phyloP scores from a whole-genome alignment of 2,888 invertebrate species.

The Andrena haemorrhoa region DNA sequence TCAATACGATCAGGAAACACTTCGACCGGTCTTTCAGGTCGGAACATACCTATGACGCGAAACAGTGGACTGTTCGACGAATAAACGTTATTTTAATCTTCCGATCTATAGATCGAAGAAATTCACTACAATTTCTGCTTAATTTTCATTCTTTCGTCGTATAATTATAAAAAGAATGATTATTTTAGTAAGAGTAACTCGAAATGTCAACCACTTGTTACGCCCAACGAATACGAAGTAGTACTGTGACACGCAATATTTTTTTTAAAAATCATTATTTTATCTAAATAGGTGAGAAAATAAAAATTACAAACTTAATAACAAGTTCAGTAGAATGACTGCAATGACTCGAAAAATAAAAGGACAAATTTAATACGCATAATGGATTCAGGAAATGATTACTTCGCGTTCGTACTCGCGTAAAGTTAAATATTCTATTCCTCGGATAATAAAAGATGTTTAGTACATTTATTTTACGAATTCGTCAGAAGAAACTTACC shows the following conservation, averaged over 20 bases:
- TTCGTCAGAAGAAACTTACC: conserved; percentile 50
- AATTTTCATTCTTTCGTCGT: background rate
- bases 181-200: background rate
- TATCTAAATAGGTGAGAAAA: background rate
- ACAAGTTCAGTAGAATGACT: background rate
- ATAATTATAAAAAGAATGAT: background rate
- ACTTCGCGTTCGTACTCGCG: background rate
- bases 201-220: conserved; percentile 58
- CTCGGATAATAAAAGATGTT: background rate
- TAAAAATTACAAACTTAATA: background rate
- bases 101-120: background rate
- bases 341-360: background rate
- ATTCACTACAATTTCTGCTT: background rate
- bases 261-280: conserved; percentile 1
- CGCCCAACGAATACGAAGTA: conserved; percentile 9
- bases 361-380: background rate
- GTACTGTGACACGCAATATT: background rate
- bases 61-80: background rate
- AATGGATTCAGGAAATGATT: background rate
- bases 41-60: conserved; percentile 15
- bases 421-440: background rate
- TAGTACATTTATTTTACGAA: background rate
- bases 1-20: conserved; percentile 31
- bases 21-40: background rate
- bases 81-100: conserved; percentile 5